Evolutionary conservation across 2,797 vertebrate species (phyloP).

Genomic region (Percopsis omiscomaycus): DNA sequence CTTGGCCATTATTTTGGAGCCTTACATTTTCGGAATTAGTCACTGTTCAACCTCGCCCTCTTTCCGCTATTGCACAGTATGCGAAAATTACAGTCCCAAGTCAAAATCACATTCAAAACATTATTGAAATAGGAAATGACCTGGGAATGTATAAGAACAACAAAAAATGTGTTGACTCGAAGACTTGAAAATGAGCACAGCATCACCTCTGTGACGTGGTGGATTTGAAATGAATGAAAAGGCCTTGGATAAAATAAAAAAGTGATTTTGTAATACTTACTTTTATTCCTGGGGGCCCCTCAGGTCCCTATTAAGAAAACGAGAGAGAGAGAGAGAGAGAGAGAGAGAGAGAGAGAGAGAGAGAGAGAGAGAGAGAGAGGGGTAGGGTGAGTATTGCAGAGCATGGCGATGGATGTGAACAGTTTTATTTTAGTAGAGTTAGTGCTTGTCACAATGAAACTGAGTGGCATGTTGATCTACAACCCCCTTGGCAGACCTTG

Average conservation of each 20-base stretch:
- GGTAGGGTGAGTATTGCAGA: too few relatives aligned
- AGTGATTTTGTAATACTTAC: conserved; percentile 74
- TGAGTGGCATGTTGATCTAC: conserved; percentile 7
- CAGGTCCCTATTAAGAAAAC: conserved; percentile 82
- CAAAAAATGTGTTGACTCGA: not conserved
- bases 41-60: conserved; percentile 1
- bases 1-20: not conserved
- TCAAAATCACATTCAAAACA: conserved; percentile 31
- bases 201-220: conserved; percentile 7
- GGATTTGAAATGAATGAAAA: conserved; percentile 19
- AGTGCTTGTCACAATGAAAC: conserved; percentile 31
- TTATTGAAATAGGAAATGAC: conserved; percentile 13
- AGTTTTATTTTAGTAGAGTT: conserved; percentile 18
- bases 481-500: conserved; percentile 14
- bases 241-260: conserved; percentile 8
- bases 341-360: not conserved
- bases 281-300: conserved; percentile 91
- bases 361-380: too few relatives aligned
- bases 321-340: conserved; percentile 20
- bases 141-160: not conserved
- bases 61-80: not conserved
- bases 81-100: conserved; percentile 2
- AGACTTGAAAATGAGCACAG: too few relatives aligned
- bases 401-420: conserved; percentile 35
- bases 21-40: not conserved